Evolutionary conservation across 2,888 invertebrate species (phyloP).

Genomic region (Drosophila mayaguana): DNA sequence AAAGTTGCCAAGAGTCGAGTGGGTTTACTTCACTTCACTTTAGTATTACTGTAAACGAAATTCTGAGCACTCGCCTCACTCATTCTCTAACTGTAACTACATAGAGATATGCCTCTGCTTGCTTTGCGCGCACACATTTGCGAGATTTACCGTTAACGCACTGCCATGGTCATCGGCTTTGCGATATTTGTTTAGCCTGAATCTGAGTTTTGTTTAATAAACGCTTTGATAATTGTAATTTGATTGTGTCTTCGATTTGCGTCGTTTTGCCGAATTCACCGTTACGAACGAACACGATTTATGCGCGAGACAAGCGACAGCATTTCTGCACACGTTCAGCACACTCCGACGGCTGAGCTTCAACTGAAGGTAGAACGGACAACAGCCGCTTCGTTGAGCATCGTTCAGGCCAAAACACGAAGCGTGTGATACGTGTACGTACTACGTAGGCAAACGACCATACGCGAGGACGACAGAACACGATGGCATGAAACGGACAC

Average conservation of each 20-base stretch:
- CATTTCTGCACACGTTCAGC: slow-evolving; percentile 74
- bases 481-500: slow-evolving; percentile 16
- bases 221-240: neutral
- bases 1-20: slow-evolving; percentile 10
- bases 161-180: neutral
- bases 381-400: slow-evolving; percentile 47
- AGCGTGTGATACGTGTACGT: slow-evolving; percentile 11
- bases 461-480: slow-evolving; percentile 29
- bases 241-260: slow-evolving; percentile 15
- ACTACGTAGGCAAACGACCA: slow-evolving; percentile 3
- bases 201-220: slow-evolving; percentile 2
- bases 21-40: slow-evolving; percentile 4
- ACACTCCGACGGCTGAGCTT: slow-evolving; percentile 85
- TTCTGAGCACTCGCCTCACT: slow-evolving; percentile 21
- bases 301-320: slow-evolving; percentile 64
- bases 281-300: slow-evolving; percentile 48
- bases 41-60: slow-evolving; percentile 24
- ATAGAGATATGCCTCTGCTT: neutral
- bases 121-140: slow-evolving; percentile 9
- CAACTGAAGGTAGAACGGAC: slow-evolving; percentile 78
- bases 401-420: slow-evolving; percentile 20
- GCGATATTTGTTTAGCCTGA: neutral
- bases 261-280: slow-evolving; percentile 37
- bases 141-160: slow-evolving; percentile 23
- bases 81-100: neutral